Percentiles rank a stretch among this genome's conserved stretches.
Conservation (phyloP, 2,797 vertebrate species). For the Tauraco hartlaubi region DNA sequence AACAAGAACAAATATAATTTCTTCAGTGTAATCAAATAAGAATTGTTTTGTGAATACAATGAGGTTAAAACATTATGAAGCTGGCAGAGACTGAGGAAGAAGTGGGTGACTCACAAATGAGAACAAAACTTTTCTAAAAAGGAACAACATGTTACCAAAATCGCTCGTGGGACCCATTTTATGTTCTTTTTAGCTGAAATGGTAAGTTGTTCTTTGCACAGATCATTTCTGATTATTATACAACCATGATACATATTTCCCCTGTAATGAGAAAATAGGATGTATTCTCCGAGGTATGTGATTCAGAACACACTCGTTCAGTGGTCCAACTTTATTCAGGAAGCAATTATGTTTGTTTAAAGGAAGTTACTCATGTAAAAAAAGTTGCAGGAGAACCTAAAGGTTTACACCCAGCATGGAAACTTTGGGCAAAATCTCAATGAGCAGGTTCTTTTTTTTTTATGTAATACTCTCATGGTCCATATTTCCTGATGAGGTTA, state of each 20-base stretch:
- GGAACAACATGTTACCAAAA: not conserved
- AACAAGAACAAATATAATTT: not conserved
- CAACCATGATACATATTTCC: not conserved
- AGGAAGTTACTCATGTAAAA: slow-evolving; percentile 1
- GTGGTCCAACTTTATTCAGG: not conserved
- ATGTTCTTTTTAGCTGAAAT: not conserved
- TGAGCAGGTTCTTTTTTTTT: not conserved
- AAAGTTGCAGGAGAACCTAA: not conserved
- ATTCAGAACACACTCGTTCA: not conserved
- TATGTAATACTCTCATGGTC: not conserved
- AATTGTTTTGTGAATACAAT: not conserved
- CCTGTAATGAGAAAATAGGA: not conserved
- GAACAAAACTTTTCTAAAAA: not conserved
- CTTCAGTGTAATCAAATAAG: not conserved
- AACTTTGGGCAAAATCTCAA: not conserved
- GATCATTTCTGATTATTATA: not conserved
- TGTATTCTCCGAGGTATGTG: not conserved
- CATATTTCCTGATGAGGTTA: not conserved
- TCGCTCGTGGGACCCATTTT: not conserved
- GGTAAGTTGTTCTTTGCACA: not conserved
- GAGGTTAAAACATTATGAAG: not conserved
- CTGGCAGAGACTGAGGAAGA: not conserved
- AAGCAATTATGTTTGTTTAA: not conserved
- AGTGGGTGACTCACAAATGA: not conserved
- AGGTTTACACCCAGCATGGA: not conserved